A percentile compares a stretch with the other conserved stretches of the same genome.
phyloP scores from a whole-genome alignment of 1,140 invertebrate genomes.

The Lepidurus apus region DNA sequence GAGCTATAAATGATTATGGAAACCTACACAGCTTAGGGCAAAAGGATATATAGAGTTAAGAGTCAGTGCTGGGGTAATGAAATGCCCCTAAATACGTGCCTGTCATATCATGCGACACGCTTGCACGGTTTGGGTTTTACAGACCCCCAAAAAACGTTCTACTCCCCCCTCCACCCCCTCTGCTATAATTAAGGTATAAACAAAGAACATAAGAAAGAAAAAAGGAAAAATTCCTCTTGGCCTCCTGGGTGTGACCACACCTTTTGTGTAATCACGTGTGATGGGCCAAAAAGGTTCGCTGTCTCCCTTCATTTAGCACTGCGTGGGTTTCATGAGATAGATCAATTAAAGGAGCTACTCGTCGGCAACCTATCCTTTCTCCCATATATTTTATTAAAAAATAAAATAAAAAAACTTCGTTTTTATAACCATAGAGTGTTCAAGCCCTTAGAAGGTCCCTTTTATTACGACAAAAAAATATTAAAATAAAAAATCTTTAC shows the following conservation, averaged over 20 bases:
- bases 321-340: neutral
- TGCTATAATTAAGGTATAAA: neutral
- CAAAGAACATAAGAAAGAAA: neutral
- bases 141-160: neutral
- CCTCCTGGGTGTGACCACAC: constrained; percentile 6
- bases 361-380: neutral
- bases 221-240: neutral
- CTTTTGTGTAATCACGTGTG: constrained; percentile 1
- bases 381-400: neutral
- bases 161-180: neutral
- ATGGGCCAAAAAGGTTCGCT: neutral
- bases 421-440: no score
- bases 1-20: constrained; percentile 1
- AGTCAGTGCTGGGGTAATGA: no score
- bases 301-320: neutral
- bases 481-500: no score
- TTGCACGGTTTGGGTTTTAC: no score
- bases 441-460: no score
- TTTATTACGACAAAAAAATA: no score
- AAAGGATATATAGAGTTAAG: neutral
- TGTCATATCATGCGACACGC: no score
- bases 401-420: neutral
- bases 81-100: no score
- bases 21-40: neutral
- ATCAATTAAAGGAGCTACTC: neutral